Conservation (phyloP, 2,888 invertebrate species). For the Stenodema calcarata region DNA sequence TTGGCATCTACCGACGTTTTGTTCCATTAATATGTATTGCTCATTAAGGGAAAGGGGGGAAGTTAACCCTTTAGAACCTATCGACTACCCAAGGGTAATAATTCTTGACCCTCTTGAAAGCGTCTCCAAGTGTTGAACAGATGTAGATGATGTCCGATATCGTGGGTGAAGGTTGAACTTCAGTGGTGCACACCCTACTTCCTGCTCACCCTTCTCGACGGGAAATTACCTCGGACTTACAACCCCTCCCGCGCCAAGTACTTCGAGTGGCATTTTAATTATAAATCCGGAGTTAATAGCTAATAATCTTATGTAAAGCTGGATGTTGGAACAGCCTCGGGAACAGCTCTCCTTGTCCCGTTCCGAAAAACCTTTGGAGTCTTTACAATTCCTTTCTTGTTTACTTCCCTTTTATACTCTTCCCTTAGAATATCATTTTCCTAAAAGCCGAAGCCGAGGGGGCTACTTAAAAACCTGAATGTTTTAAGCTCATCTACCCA, state of each 20-base stretch:
- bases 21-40: slow-evolving; percentile 46
- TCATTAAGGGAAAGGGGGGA: slow-evolving; percentile 13
- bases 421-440: not conserved
- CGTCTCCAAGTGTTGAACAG: slow-evolving; percentile 45
- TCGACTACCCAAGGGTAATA: slow-evolving; percentile 16
- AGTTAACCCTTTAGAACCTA: not conserved
- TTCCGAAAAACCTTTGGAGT: not conserved
- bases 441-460: not conserved
- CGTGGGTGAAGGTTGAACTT: not conserved
- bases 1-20: slow-evolving; percentile 15
- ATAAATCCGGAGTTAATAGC: slow-evolving; percentile 34
- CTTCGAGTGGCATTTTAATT: slow-evolving; percentile 25
- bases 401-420: not conserved
- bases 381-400: not conserved
- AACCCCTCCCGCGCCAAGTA: not conserved
- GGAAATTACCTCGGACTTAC: slow-evolving; percentile 35
- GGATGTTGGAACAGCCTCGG: not conserved
- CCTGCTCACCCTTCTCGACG: not conserved
- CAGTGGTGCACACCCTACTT: not conserved
- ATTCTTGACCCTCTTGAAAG: slow-evolving; percentile 40
- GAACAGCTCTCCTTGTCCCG: not conserved
- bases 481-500: not conserved
- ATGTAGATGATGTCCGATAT: slow-evolving; percentile 43
- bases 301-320: slow-evolving; percentile 32
- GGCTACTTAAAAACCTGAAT: not conserved